phyloP scores from a whole-genome alignment of 1,140 invertebrate species.

The Chrysopa pallens region DNA sequence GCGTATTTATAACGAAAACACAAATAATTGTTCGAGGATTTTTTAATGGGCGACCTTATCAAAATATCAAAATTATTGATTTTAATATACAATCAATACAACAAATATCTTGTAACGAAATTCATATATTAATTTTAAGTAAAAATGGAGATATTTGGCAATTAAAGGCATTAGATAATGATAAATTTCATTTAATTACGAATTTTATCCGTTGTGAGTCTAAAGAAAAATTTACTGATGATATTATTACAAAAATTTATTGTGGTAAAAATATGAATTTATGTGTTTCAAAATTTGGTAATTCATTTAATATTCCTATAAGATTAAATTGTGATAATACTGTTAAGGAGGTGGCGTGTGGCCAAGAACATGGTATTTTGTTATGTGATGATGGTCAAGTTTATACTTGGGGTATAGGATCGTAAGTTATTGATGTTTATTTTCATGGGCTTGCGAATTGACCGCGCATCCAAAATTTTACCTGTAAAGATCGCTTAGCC shows the following conservation, averaged over 20 bases:
- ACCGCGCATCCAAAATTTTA: too few species aligned
- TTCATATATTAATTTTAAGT: too few species aligned
- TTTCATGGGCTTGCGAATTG: too few species aligned
- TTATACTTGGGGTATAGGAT: constrained; percentile 64
- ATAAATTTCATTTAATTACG: not conserved
- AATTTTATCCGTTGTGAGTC: too few species aligned
- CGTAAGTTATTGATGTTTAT: constrained; percentile 42
- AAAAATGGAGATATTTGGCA: not conserved
- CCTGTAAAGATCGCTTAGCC: too few species aligned
- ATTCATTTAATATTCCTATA: constrained; percentile 36
- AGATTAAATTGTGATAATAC: constrained; percentile 31
- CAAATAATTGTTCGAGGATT: not conserved
- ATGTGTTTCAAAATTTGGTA: constrained; percentile 27
- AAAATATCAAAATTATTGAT: too few species aligned
- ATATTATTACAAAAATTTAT: constrained; percentile 20
- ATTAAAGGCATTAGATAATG: not conserved
- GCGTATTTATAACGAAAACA: not conserved
- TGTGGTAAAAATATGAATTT: constrained; percentile 24
- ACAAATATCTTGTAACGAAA: too few species aligned
- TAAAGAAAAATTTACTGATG: not conserved
- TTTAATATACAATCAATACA: too few species aligned
- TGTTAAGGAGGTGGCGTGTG: constrained; percentile 47
- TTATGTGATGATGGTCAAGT: constrained; percentile 51
- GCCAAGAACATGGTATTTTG: constrained; percentile 60
- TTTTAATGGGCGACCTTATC: not conserved